These are phyloP conservation scores for Drosophila nr. medialis DNA, from an alignment of 2,888 invertebrate species.

Conservation along the genomic window DNA sequence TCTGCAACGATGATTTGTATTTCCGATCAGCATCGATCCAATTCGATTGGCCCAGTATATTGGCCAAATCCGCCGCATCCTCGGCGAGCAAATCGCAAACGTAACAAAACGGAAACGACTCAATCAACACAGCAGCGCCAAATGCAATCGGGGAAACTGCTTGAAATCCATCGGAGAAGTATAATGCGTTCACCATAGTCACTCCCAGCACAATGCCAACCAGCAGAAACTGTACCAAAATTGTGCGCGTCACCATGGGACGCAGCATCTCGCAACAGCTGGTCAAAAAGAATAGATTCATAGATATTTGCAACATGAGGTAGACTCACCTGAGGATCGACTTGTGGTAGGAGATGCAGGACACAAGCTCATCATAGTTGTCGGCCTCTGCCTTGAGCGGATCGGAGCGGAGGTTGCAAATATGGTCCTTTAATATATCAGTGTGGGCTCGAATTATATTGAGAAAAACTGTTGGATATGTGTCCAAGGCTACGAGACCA, in stretches of 20 bases:
- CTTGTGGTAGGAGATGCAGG: constrained; percentile 51
- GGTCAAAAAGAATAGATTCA: neutral
- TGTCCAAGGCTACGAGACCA: constrained; percentile 32
- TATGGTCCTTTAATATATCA: constrained; percentile 52
- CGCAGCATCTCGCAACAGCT: constrained; percentile 19
- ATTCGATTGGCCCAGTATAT: constrained; percentile 24
- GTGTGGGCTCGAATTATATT: constrained; percentile 43
- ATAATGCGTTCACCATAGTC: constrained; percentile 40
- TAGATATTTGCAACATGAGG: neutral
- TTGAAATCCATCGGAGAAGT: constrained; percentile 35
- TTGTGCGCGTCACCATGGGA: constrained; percentile 26
- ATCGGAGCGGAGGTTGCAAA: constrained; percentile 46
- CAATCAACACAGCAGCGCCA: constrained; percentile 22
- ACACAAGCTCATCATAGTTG: constrained; percentile 55
- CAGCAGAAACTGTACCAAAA: constrained; percentile 56
- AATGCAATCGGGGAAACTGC: constrained; percentile 53
- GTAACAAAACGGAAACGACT: constrained; percentile 70
- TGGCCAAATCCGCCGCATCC: constrained; percentile 45
- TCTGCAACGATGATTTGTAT: constrained; percentile 29
- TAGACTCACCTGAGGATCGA: constrained; percentile 46
- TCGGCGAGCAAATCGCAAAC: constrained; percentile 49
- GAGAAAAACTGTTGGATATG: constrained; percentile 40
- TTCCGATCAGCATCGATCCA: constrained; percentile 36
- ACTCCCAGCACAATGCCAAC: constrained; percentile 51
- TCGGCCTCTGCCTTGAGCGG: constrained; percentile 27